Percentiles rank a stretch among this genome's conserved stretches.
Conservation (phyloP, 2,888 invertebrate genomes). For the Cryptus viduatorius region DNA sequence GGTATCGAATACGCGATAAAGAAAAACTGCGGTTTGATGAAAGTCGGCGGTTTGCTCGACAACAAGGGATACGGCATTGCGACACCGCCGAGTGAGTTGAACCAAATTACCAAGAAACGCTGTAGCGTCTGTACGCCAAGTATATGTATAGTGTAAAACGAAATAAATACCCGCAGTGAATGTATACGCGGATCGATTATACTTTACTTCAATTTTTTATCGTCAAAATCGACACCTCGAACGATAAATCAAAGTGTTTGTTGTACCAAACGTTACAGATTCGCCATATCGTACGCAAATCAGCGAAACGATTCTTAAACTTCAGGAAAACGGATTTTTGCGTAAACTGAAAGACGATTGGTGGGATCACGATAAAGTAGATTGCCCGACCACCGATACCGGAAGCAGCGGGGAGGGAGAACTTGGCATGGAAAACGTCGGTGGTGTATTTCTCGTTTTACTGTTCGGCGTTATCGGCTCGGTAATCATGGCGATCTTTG, state of each 20-base stretch:
- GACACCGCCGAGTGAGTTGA: conserved; percentile 93
- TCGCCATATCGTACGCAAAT: conserved; percentile 92
- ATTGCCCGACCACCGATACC: conserved; percentile 85
- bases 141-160: too few relatives aligned
- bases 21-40: conserved; percentile 95
- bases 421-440: conserved; percentile 94
- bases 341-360: conserved; percentile 94
- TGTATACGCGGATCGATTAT: too few relatives aligned
- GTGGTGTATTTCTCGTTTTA: conserved; percentile 96
- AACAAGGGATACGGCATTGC: conserved; percentile 98
- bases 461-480: conserved; percentile 91
- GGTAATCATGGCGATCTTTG: conserved; percentile 91
- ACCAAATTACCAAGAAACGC: neutral
- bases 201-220: neutral
- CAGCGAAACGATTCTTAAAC: conserved; percentile 94
- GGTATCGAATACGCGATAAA: conserved; percentile 98
- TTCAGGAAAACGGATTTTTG: conserved; percentile 95
- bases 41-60: conserved; percentile 96
- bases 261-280: conserved; percentile 85
- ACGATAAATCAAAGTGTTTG: neutral
- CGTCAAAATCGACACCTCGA: neutral
- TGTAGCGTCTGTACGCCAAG: too few relatives aligned
- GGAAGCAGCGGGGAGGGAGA: conserved; percentile 86
- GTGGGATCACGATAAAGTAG: conserved; percentile 92
- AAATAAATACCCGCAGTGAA: too few relatives aligned